Base-by-base conservation (phyloP, 2,797 vertebrate species). In the Malacoctenus gilli region DNA sequence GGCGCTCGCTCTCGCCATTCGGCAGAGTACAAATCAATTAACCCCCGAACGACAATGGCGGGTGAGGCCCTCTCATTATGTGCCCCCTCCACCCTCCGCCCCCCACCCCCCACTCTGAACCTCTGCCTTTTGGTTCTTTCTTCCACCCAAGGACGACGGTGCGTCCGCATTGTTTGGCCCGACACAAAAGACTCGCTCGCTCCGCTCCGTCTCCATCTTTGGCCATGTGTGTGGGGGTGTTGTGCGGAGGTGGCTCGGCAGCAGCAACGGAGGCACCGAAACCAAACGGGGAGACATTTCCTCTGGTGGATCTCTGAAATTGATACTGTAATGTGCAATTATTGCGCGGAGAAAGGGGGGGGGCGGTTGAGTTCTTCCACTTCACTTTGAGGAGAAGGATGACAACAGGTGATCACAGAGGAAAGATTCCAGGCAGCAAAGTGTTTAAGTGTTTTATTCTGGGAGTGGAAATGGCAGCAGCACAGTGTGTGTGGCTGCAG, bases 161-260 rank as follows among this genome's bases (percentile, higher is more conserved):
- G 64, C 39, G 39, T 55, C 68, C 53, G 60, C 73, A 59, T 83
- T 84, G 79, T 79, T 71, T 66, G 74, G 65, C 5, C 79, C 62
- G 64, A 51, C 78, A 84, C 80, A 81, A 72, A 83, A 62, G n/a
- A n/a, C n/a, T 77, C 77, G 41, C 56, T 75, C 64, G 15, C 70
- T 28, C 59, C 46, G 30, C 64, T 83, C 69, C 36, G 54, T 77
- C 80, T 83, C 77, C 60, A 73, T 87, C 76, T 76, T 68, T 59
- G 80, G 70, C 85, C 84, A 81, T 86, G 85, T 88, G 85, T 87
- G 88, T 82, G 88, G 84, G 86, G 85, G 88, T 78, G 88, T 83
- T 67, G 48, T 80, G 86, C 42, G 86, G 83, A 86, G 86, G 84
- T 74, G 85, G 81, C 68, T 76, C 15, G 52, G 73, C 83, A 85